Evolutionary conservation across 2,888 invertebrate species (phyloP).

Genomic region (Polymixis lichenea): DNA sequence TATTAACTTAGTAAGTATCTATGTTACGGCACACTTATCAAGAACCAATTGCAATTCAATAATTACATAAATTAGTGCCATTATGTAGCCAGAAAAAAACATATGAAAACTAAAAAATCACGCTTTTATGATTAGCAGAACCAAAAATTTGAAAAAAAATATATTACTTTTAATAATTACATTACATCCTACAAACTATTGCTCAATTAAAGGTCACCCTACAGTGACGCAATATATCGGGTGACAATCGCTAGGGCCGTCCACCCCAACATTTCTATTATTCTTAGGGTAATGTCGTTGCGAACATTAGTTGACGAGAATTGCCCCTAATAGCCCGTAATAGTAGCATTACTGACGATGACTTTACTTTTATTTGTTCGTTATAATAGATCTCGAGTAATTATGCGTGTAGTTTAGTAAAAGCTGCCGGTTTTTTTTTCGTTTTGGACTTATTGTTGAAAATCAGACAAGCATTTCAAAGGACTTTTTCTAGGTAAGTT

Average conservation of each 20-base stretch:
- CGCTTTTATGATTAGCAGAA: too few species aligned
- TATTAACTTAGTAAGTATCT: too few species aligned
- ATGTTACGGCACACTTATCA: too few species aligned
- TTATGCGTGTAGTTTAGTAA: slow-evolving; percentile 31
- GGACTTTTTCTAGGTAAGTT: neutral
- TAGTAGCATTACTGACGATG: slow-evolving; percentile 68
- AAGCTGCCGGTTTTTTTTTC: slow-evolving; percentile 19
- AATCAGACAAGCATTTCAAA: neutral
- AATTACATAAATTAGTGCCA: too few species aligned
- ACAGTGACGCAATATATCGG: slow-evolving; percentile 75
- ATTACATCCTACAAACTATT: neutral
- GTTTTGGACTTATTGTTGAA: neutral
- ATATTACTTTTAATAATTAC: too few species aligned
- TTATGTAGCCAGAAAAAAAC: too few species aligned
- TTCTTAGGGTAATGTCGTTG: slow-evolving; percentile 81
- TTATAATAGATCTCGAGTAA: slow-evolving; percentile 47
- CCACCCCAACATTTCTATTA: slow-evolving; percentile 80
- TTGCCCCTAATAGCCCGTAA: slow-evolving; percentile 77
- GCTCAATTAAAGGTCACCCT: slow-evolving; percentile 70
- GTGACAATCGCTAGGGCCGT: slow-evolving; percentile 79
- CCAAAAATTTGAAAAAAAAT: too few species aligned
- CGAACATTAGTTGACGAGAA: slow-evolving; percentile 76
- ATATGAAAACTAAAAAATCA: too few species aligned
- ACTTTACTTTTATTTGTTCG: slow-evolving; percentile 63
- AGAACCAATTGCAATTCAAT: too few species aligned